A percentile compares a stretch with the other conserved stretches of the same genome.
These are phyloP conservation scores for Agrochola circellaris DNA, from an alignment of 2,888 invertebrate genomes.

Conservation along the genomic window DNA sequence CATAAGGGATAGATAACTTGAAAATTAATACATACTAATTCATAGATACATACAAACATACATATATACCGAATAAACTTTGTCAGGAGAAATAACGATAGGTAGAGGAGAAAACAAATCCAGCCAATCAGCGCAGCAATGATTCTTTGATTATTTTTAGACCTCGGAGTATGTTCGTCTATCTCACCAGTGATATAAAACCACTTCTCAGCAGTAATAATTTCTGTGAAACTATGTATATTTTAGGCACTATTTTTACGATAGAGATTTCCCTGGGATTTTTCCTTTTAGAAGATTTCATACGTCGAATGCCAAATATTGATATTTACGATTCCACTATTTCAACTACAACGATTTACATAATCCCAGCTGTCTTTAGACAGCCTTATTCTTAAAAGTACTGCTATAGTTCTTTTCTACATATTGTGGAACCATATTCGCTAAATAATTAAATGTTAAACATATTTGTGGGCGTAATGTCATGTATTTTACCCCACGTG, in stretches of 20 bases:
- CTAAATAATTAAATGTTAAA: background rate
- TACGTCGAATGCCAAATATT: slow-evolving; percentile 11
- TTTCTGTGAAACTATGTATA: background rate
- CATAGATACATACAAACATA: too few relatives aligned
- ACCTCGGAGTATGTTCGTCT: background rate
- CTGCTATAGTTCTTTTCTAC: background rate
- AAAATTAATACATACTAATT: too few relatives aligned
- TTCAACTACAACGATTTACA: slow-evolving; percentile 15
- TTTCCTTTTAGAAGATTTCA: slow-evolving; percentile 10
- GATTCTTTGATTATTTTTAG: too few relatives aligned
- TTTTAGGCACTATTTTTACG: background rate
- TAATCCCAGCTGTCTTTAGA: background rate
- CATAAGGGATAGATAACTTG: too few relatives aligned
- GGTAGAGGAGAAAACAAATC: too few relatives aligned
- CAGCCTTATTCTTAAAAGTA: background rate
- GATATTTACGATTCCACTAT: slow-evolving; percentile 17
- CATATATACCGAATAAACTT: too few relatives aligned
- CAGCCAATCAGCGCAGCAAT: too few relatives aligned
- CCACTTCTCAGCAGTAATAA: background rate
- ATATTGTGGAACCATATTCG: background rate
- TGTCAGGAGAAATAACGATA: too few relatives aligned
- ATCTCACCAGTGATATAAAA: background rate
- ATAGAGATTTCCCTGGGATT: background rate
- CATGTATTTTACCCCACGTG: background rate
- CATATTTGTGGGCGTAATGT: background rate